A percentile compares a stretch with the other conserved stretches of the same genome.
phyloP scores from a whole-genome alignment of 2,113 vertebrate genomes.

The Istiophorus platypterus region DNA sequence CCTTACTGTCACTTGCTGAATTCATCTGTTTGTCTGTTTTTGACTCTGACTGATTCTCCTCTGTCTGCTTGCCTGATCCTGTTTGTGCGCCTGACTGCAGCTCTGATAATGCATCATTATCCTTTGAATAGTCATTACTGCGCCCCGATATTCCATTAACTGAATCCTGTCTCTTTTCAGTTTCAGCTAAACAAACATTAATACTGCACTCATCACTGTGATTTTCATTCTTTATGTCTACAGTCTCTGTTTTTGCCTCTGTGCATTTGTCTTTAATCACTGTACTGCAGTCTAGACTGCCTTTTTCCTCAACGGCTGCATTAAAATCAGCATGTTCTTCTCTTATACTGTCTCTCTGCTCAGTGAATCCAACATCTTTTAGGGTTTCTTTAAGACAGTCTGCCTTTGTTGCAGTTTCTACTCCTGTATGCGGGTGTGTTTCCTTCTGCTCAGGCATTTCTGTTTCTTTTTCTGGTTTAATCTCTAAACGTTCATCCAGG shows the following conservation, averaged over 20 bases:
- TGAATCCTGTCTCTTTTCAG: slow-evolving; percentile 18
- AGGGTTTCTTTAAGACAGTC: slow-evolving; percentile 29
- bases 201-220: slow-evolving; percentile 15
- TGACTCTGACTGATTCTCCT: slow-evolving; percentile 14
- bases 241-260: slow-evolving; percentile 16
- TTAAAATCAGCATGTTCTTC: slow-evolving; percentile 24
- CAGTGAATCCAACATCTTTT: not conserved
- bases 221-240: slow-evolving; percentile 41
- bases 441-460: slow-evolving; percentile 43
- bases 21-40: slow-evolving; percentile 29
- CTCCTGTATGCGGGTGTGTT: slow-evolving; percentile 9
- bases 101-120: slow-evolving; percentile 16
- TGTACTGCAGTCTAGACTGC: slow-evolving; percentile 7
- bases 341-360: slow-evolving; percentile 32
- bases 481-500: slow-evolving; percentile 28
- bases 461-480: slow-evolving; percentile 27
- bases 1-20: slow-evolving; percentile 27
- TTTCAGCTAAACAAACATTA: slow-evolving; percentile 5
- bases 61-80: slow-evolving; percentile 1
- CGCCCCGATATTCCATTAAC: not conserved
- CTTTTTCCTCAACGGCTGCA: slow-evolving; percentile 17
- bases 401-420: slow-evolving; percentile 24
- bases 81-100: slow-evolving; percentile 12
- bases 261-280: slow-evolving; percentile 1
- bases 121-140: slow-evolving; percentile 16